These are phyloP conservation scores for Oceanodroma tethys DNA, from an alignment of 2,113 vertebrate genomes.

Conservation along the genomic window DNA sequence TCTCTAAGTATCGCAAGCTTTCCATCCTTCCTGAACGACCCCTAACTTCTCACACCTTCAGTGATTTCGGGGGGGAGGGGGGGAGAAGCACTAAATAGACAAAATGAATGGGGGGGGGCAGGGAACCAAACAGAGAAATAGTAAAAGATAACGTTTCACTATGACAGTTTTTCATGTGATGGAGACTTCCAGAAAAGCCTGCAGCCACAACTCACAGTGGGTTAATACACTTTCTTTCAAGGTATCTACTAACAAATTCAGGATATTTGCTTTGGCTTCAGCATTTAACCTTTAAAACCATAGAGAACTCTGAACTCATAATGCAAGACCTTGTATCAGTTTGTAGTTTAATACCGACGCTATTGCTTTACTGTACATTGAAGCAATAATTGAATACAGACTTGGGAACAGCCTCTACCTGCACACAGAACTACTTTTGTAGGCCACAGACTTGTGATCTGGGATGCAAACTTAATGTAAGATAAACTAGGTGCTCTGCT, in stretches of 20 bases:
- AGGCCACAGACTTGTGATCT: neutral
- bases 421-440: neutral
- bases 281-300: neutral
- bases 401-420: neutral
- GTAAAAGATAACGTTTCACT: neutral
- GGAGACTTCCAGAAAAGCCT: neutral
- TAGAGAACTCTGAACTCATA: rapidly evolving
- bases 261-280: neutral
- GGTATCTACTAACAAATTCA: neutral
- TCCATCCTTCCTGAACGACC: neutral
- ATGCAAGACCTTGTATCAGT: neutral
- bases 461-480: neutral
- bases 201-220: neutral
- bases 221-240: neutral
- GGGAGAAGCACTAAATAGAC: neutral
- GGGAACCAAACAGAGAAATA: neutral
- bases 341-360: neutral
- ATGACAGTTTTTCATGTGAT: neutral
- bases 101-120: neutral
- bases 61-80: neutral
- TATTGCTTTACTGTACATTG: neutral
- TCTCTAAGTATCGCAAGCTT: neutral
- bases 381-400: neutral
- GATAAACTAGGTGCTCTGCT: neutral
- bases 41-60: neutral